These are phyloP conservation scores for Tromatobia lineatoria DNA, from an alignment of 2,888 invertebrate species.

Conservation along the genomic window DNA sequence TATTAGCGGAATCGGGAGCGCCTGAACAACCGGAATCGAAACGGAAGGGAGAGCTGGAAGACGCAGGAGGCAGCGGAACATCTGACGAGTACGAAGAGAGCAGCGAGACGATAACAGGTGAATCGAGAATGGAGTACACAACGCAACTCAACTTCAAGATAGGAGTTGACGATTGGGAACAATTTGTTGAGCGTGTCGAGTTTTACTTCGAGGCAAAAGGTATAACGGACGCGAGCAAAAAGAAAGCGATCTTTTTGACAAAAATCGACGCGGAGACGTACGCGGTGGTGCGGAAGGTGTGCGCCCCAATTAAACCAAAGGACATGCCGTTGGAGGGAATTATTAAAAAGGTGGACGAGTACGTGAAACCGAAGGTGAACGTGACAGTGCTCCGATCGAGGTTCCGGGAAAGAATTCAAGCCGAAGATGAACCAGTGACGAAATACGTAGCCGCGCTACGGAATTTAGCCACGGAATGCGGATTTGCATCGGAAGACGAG, in stretches of 20 bases:
- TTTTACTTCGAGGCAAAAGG: slow-evolving; percentile 35
- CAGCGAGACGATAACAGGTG: not conserved
- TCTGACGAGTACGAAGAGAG: not conserved
- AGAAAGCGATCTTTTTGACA: slow-evolving; percentile 54
- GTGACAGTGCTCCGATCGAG: not conserved
- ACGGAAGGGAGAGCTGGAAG: not conserved
- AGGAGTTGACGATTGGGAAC: slow-evolving; percentile 52
- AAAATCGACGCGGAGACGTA: slow-evolving; percentile 58
- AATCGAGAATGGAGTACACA: slow-evolving; percentile 5
- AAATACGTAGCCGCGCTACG: not conserved
- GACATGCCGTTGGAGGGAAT: not conserved
- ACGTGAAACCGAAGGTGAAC: slow-evolving; percentile 2
- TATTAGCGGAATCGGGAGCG: not conserved
- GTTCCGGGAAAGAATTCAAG: slow-evolving; percentile 4
- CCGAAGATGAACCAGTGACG: not conserved
- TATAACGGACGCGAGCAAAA: slow-evolving; percentile 37
- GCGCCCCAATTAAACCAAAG: not conserved
- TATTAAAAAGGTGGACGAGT: not conserved
- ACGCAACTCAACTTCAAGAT: slow-evolving; percentile 45
- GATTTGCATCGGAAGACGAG: not conserved
- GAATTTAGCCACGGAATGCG: not conserved
- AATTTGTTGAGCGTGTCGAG: slow-evolving; percentile 58
- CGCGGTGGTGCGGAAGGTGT: slow-evolving; percentile 24
- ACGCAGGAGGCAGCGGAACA: not conserved
- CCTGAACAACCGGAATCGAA: too few relatives aligned